Conservation (phyloP, 2,888 invertebrate genomes). For the Parelbella ahira region DNA sequence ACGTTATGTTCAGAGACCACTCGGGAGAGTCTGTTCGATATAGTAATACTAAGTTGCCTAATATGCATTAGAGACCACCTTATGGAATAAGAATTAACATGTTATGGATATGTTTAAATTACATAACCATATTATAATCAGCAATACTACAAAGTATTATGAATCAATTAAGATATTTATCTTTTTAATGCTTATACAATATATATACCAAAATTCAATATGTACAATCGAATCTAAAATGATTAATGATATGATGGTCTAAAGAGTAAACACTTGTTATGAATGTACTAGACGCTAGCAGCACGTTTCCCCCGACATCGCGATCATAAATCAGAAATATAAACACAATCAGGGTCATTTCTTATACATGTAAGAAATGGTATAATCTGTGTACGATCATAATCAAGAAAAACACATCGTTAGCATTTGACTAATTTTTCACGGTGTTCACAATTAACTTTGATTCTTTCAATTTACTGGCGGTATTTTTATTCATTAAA, state of each 20-base stretch:
- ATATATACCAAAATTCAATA: conserved; percentile 6
- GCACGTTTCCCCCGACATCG: no score
- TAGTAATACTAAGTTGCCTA: conserved; percentile 8
- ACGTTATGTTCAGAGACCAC: no score
- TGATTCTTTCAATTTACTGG: no score
- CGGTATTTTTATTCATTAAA: no score
- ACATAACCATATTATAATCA: conserved; percentile 19
- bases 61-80: conserved; percentile 9
- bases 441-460: no score
- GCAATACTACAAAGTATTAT: conserved; percentile 10
- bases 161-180: conserved; percentile 19
- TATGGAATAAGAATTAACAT: conserved; percentile 10
- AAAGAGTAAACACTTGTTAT: conserved; percentile 1
- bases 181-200: conserved; percentile 18
- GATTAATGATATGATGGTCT: conserved; percentile 23
- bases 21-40: no score
- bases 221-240: conserved; percentile 22
- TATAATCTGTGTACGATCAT: no score
- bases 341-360: no score
- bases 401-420: no score
- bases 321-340: no score
- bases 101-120: conserved; percentile 21
- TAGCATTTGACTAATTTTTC: no score
- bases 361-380: no score
- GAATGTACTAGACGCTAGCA: conserved; percentile 16